These are phyloP conservation scores for Acanthosepion esculentum DNA, from an alignment of 2,888 invertebrate species.

Conservation along the genomic window DNA sequence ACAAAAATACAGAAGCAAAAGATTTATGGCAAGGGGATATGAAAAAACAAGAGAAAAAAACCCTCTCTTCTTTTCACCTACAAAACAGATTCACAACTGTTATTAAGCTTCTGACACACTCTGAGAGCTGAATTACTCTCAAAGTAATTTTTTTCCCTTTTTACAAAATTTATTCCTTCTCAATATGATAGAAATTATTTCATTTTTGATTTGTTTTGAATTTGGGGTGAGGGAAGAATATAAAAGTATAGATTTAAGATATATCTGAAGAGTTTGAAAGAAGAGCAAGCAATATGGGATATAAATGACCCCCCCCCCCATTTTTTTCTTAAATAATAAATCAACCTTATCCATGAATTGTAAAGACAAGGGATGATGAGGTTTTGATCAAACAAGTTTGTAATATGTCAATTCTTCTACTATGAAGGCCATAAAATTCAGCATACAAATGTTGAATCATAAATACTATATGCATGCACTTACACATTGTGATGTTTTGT, in stretches of 20 bases:
- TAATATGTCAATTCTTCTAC: not conserved
- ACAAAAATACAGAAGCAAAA: too few relatives aligned
- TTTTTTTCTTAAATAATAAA: too few relatives aligned
- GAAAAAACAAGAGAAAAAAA: too few relatives aligned
- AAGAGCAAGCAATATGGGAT: not conserved
- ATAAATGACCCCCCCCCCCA: not conserved
- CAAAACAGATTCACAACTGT: too few relatives aligned
- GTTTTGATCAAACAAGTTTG: not conserved
- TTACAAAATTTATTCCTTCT: not conserved
- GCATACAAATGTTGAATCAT: not conserved
- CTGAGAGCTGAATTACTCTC: not conserved
- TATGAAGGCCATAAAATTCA: not conserved
- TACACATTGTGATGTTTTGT: not conserved
- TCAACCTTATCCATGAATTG: not conserved
- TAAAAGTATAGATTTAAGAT: not conserved
- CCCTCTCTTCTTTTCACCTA: too few relatives aligned
- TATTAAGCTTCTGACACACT: too few relatives aligned
- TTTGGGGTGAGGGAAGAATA: not conserved
- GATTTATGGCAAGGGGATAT: too few relatives aligned
- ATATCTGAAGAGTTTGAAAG: not conserved
- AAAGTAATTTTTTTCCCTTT: not conserved
- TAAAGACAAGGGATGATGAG: not conserved
- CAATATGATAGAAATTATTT: not conserved
- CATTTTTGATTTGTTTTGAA: not conserved
- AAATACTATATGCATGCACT: too few relatives aligned